Evolutionary conservation across 2,113 vertebrate genomes (phyloP).

Genomic region (Vulpes ferrilata): DNA sequence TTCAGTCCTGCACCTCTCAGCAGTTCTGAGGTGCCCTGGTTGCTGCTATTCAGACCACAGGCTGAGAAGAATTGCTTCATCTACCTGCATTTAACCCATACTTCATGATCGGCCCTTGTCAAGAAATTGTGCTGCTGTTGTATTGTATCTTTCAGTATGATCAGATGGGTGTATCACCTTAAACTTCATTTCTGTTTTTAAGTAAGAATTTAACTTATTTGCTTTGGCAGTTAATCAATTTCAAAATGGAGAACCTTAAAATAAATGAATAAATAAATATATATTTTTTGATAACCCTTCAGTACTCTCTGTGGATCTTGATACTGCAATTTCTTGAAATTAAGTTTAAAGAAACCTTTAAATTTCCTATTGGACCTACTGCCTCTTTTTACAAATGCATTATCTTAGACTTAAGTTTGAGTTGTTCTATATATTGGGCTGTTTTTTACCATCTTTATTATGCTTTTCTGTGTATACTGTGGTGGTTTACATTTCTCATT

Average conservation of each 20-base stretch:
- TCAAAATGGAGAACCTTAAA: slow-evolving; percentile 44
- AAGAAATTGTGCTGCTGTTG: rapidly evolving
- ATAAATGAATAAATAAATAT: not conserved
- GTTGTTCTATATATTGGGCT: not conserved
- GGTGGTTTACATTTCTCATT: not conserved
- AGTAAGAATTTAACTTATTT: slow-evolving; percentile 56
- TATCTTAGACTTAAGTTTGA: not conserved
- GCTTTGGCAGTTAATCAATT: slow-evolving; percentile 42
- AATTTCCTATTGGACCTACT: not conserved
- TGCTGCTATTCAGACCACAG: not conserved
- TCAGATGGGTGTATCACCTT: not conserved
- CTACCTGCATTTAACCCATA: not conserved
- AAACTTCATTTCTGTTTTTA: slow-evolving; percentile 34
- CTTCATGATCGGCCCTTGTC: not conserved
- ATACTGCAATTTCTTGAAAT: slow-evolving; percentile 8
- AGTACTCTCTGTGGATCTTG: slow-evolving; percentile 7
- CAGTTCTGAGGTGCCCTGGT: not conserved
- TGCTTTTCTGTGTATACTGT: not conserved
- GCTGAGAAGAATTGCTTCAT: not conserved
- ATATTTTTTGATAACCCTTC: slow-evolving; percentile 1
- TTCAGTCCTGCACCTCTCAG: not conserved
- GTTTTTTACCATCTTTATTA: not conserved
- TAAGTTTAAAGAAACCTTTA: slow-evolving; percentile 32
- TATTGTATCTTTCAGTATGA: not conserved
- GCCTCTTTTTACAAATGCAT: not conserved